Evolutionary conservation across 2,113 vertebrate species (phyloP), one percentile per base, ranked within the genome.

Genomic region (Nesoenas mayeri): DNA sequence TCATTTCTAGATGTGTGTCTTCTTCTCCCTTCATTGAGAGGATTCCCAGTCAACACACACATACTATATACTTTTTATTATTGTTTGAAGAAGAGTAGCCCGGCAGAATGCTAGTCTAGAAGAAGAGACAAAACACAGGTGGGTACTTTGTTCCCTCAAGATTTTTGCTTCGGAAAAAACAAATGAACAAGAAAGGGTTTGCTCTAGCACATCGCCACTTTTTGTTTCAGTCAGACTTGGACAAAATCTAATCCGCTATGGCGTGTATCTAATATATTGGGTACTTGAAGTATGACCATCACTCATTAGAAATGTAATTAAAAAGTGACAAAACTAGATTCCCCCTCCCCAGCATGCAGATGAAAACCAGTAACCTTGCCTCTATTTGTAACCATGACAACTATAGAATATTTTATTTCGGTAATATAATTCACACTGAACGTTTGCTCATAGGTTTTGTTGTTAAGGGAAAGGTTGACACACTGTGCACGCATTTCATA

Each of bases 341-440:
- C 80, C 95, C 86, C 74, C 92, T 70, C 91, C 92, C 94, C 85
- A 97, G 96, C 96, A 97, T 74, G 96, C 96, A 97, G 96, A 97
- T 97, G 95, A 98, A 98, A 98, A 98, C 97, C 97, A 97, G 97
- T 97, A 98, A 97, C 95, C 97, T 95, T 97, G 98, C 97, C 98
- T 98, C 97, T 98, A 97, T 98, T 98, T 98, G 98, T 98, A 98
- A 97, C 97, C 98, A 98, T 98, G 97, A 97, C 97, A 97, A 98
- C 97, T 97, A 98, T 98, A 98, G 96, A 97, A 97, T 98, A 97
- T 98, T 98, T 98, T 97, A 97, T 97, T 98, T 97, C 94, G 34
- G 97, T 96, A 97, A 96, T 97, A 97, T 95, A 97, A 97, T 97
- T 96, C 95, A 96, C 94, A 91, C 92, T 85, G 96, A 97, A 97